These are phyloP conservation scores for Monochamus saltuarius DNA, from an alignment of 1,140 invertebrate species.

Conservation along the genomic window DNA sequence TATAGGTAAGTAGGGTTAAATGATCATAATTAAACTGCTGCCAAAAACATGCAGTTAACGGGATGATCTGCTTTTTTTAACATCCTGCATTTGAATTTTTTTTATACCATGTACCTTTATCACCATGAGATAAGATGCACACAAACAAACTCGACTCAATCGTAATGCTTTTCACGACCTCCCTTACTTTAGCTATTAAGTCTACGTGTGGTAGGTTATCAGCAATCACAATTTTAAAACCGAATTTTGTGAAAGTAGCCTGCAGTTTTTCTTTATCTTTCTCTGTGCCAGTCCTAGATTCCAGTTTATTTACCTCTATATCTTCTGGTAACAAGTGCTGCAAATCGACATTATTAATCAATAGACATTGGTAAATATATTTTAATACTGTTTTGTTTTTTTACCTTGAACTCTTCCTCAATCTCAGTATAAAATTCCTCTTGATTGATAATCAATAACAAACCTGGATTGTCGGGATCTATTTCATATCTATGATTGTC, in stretches of 20 bases:
- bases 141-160: conserved; percentile 41
- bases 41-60: no score
- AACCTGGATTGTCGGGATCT: conserved; percentile 35
- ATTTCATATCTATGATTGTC: conserved; percentile 30
- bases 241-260: conserved; percentile 32
- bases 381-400: no score
- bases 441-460: conserved; percentile 46
- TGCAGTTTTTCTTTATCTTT: conserved; percentile 34
- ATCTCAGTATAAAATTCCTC: conserved; percentile 41
- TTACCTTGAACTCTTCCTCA: conserved; percentile 30
- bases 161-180: conserved; percentile 18
- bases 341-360: no score
- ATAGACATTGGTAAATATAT: neutral
- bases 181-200: conserved; percentile 28
- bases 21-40: no score
- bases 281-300: conserved; percentile 35
- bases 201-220: conserved; percentile 33
- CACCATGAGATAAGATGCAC: conserved; percentile 43
- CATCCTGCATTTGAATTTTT: conserved; percentile 4
- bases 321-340: conserved; percentile 33
- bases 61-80: no score
- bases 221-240: conserved; percentile 30
- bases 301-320: conserved; percentile 21
- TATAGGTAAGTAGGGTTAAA: no score
- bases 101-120: conserved; percentile 33